Base-by-base conservation (phyloP, 2,113 vertebrate genomes). In the Benitochromis conjunctus region DNA sequence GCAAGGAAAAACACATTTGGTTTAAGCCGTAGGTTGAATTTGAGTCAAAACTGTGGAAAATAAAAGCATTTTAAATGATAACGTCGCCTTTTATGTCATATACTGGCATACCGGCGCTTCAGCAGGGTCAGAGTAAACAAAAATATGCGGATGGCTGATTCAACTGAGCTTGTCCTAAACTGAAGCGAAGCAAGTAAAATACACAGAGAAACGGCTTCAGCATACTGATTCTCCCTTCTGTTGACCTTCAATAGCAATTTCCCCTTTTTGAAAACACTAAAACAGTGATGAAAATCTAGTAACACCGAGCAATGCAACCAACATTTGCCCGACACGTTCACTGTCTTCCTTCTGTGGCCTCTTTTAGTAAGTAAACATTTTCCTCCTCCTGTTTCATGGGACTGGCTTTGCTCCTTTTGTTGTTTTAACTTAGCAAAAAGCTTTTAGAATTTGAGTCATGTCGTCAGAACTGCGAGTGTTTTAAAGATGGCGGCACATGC, bases 381-480 rank as follows among this genome's bases (percentile, higher is more conserved):
- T 43, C 24, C 55, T 41, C 13, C 9, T 76, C 54, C 38, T 84
- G 77, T 81, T 83, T 48, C 58, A 43, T 9, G 66, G 26, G 43
- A 51, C 79, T 11, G 34, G 14, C 36, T 58, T 29, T 46, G 29
- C 64, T 64, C 19, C 29, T 43, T 79, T 86, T 85, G 48, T 84
- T 89, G 79, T 79, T 86, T 91, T 88, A 54, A 87, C 62, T 79
- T 38, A 31, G 64, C 60, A 21, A 24, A 24, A 21, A 84, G n/a
- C 56, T 18, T 81, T 87, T 34, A 79, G 53, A 56, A 58, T 80
- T 77, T 26, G 9, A 84, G 41, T 87, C 69, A 83, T 80, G 74
- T 18, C 21, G 18, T 55, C 56, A 55, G 19, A 55, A 48, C 34
- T 58, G 26, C 16, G 31, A 4, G n/a, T 57, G 62, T 82, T 41